Evolutionary conservation across 2,888 invertebrate genomes (phyloP), one percentile per base, ranked within the genome.

Genomic region (Metalampra italica): DNA sequence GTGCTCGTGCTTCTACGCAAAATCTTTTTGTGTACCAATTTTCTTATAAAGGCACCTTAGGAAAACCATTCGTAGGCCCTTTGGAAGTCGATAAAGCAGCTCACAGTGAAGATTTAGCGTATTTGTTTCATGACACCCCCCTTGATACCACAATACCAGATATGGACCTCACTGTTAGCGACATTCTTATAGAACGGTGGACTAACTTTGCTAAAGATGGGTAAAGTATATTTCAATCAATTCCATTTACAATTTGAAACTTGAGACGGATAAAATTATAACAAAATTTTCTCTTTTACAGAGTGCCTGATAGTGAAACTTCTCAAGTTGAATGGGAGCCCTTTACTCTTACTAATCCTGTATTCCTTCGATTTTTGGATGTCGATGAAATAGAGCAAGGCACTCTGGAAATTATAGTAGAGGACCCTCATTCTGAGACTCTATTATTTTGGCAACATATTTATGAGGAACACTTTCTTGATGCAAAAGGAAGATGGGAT

Each of bases 41-140:
- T 66, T 88, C 86, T 9, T 86, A 87, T 49, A 78, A 76, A 56
- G 84, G 87, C 11, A 30, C 53, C 9, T 60, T 83, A 37, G 82
- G 82, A 39, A 62, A 68, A 51, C 62, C 72, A 13, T 76, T 82
- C 50, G 64, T 62, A 7, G 78, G 77, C 13, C 77, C 81, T 12
- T 8, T 83, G 9, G 51, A 55, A 36, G 62, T 81, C 8, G 59
- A 72, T 0, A 67, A 68, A 29, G 78, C 85, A 29, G 77, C 72
- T 9, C 88, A 88, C 32, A 75, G 80, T 53, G 84, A 85, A 67
- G 88, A 86, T 60, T 61, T 88, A 41, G 78, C 78, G 7, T 86
- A 85, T 54, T 59, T 86, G 51, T 83, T 88, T 46, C 55, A 74
- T 37, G 62, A 68, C 11, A 37, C 60, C 4, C 45, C 57, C 22